A percentile compares a stretch with the other conserved stretches of the same genome.
phyloP scores from a whole-genome alignment of 1,140 invertebrate genomes.

The Aphaenogaster rudis region DNA sequence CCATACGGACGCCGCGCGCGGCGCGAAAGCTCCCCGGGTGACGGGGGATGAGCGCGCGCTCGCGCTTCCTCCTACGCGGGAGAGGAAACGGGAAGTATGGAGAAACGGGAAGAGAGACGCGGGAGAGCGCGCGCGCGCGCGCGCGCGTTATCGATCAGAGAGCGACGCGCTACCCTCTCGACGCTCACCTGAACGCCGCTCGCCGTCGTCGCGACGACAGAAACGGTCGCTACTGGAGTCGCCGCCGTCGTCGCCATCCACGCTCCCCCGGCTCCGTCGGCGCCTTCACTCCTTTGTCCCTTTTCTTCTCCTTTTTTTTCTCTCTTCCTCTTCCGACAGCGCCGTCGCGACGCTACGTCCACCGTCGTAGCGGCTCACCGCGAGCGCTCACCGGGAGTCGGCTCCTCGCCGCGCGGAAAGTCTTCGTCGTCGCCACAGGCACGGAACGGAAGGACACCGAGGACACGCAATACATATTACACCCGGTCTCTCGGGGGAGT shows the following conservation, averaged over 20 bases:
- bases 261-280: neutral
- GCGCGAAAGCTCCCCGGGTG: constrained; percentile 27
- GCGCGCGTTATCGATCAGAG: constrained; percentile 47
- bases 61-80: neutral
- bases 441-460: neutral
- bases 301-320: neutral
- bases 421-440: constrained; percentile 4
- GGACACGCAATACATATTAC: constrained; percentile 49
- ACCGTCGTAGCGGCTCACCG: neutral
- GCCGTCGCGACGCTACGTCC: constrained; percentile 5
- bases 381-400: neutral
- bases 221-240: neutral
- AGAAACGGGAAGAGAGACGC: constrained; percentile 19
- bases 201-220: neutral
- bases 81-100: constrained; percentile 35
- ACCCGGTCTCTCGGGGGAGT: neutral
- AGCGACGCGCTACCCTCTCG: constrained; percentile 38
- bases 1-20: neutral
- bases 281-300: neutral
- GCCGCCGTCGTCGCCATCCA: constrained; percentile 10
- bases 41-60: constrained; percentile 7
- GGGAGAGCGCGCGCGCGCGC: neutral
- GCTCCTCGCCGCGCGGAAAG: neutral
- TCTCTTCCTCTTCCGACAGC: neutral
- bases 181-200: constrained; percentile 34